Evolutionary conservation across 2,797 vertebrate genomes (phyloP), one percentile per base, ranked within the genome.

Genomic region (Cottoperca gobio): DNA sequence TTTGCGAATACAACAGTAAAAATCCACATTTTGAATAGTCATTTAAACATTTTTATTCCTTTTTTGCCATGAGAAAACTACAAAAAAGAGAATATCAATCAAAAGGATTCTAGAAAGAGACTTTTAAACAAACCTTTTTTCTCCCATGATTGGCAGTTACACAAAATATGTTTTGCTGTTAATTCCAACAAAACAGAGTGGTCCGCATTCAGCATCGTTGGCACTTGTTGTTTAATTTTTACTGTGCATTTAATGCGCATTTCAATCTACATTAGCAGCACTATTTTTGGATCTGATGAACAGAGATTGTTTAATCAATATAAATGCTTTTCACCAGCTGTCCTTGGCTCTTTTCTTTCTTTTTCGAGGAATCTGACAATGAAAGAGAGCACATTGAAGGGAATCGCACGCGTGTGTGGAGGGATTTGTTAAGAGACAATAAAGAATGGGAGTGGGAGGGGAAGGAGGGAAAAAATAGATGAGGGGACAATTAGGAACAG

Each of bases 401-500:
- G 72, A 64, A 54, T 35, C 0, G 23, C 53, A 72, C 53, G 35
- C 19, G n/a, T 58, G 70, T 63, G 62, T 46, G 73, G 35, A 62
- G 66, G 78, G 64, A 78, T 84, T 86, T 87, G 81, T 81, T 83
- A 43, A 75, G 78, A 84, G 77, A 88, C 83, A 80, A 84, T 89
- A 85, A 84, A 89, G 84, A 88, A 88, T 82, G 78, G 54, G 65
- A 81, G 87, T 89, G 73, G 88, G 88, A 80, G 86, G 58, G 57
- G 37, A 76, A 48, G 49, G 71, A 74, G 67, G 67, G 79, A 76
- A 86, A 79, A 83, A 88, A 84, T 81, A 86, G 86, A 88, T 17
- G 52, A 83, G 80, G 65, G 86, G 78, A 85, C 89, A 87, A 89
- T 89, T 87, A 91, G 83, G 81, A 88, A 70, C 73, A 69, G 80